A percentile compares a stretch with the other conserved stretches of the same genome.
Conservation (phyloP, 2,113 vertebrate genomes). For the Engraulis encrasicolus region DNA sequence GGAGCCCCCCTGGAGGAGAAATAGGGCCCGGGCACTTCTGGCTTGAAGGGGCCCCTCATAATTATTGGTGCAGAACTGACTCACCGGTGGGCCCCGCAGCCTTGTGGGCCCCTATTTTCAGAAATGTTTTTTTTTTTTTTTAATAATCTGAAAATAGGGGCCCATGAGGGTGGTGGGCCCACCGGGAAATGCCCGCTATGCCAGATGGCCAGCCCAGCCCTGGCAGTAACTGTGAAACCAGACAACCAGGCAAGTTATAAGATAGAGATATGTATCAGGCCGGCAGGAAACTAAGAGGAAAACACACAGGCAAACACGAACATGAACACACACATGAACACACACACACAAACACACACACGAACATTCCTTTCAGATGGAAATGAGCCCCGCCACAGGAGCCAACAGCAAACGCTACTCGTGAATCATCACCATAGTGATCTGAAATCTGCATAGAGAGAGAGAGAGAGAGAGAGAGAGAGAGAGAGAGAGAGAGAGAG, state of each 20-base stretch:
- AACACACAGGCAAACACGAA: slow-evolving; percentile 37
- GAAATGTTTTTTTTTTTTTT: too few species aligned
- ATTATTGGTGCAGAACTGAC: too few species aligned
- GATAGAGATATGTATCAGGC: slow-evolving; percentile 41
- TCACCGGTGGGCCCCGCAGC: too few species aligned
- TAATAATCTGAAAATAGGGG: too few species aligned
- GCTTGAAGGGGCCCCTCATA: too few species aligned
- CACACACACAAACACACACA: slow-evolving; percentile 36
- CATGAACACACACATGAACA: slow-evolving; percentile 36
- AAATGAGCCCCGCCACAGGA: slow-evolving; percentile 55
- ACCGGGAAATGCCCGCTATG: too few species aligned
- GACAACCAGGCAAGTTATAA: slow-evolving; percentile 21
- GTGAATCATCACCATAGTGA: slow-evolving; percentile 56
- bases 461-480: slow-evolving; percentile 20
- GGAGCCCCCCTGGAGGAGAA: too few species aligned
- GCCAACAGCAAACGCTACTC: slow-evolving; percentile 44
- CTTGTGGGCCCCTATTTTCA: too few species aligned
- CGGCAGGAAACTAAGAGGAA: slow-evolving; percentile 35
- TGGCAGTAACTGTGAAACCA: background rate
- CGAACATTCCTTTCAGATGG: slow-evolving; percentile 59
- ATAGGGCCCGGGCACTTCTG: too few species aligned
- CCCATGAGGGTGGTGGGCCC: too few species aligned
- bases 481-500: background rate
- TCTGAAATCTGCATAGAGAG: slow-evolving; percentile 40
- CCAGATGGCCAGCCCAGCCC: too few species aligned